phyloP scores from a whole-genome alignment of 1,140 invertebrate species.

The Bombus sibiricus region DNA sequence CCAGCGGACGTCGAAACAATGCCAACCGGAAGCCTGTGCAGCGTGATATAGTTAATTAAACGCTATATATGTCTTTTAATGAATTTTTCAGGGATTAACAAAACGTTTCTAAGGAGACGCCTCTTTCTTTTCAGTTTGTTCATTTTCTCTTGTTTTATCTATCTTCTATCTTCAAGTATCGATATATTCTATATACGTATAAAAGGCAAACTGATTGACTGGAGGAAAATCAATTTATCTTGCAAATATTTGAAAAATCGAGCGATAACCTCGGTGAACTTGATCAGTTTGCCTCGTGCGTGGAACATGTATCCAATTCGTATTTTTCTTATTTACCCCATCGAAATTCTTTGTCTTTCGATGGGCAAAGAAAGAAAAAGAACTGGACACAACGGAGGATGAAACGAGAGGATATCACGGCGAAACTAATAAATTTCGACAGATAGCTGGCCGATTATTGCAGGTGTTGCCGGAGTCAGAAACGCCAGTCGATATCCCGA shows the following conservation, averaged over 20 bases:
- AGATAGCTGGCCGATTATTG: conserved; percentile 60
- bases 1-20: neutral
- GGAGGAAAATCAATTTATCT: no score
- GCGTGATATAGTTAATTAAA: neutral
- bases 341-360: neutral
- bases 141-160: neutral
- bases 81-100: conserved; percentile 54
- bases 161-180: fast-evolving
- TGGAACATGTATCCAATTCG: neutral
- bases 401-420: conserved; percentile 31
- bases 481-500: conserved; percentile 60
- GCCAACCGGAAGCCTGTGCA: no score
- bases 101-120: no score
- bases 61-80: neutral
- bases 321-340: neutral
- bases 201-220: no score
- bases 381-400: conserved; percentile 17
- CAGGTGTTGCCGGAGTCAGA: conserved; percentile 65
- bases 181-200: no score
- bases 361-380: neutral
- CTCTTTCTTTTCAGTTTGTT: neutral
- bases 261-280: no score
- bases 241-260: no score
- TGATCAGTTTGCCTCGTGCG: no score
- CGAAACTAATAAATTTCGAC: conserved; percentile 65